Conservation (phyloP, 1,140 invertebrate genomes). For the Drosophila mojavensis region DNA sequence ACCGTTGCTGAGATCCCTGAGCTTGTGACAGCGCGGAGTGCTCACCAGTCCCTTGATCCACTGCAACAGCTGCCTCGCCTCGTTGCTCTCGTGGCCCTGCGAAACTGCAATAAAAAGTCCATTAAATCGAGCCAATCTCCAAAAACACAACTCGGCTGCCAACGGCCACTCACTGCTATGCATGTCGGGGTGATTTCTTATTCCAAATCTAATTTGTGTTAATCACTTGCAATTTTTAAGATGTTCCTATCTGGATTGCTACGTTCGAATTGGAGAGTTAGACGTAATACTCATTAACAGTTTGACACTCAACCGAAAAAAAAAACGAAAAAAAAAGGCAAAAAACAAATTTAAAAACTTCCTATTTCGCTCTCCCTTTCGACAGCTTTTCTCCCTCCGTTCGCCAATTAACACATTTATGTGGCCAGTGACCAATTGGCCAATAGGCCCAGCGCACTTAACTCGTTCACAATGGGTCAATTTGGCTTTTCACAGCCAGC, state of each 20-base stretch:
- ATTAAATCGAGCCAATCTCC: no score
- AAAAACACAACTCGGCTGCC: no score
- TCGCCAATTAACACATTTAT: conserved; percentile 24
- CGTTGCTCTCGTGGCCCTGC: not conserved
- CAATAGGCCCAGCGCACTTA: conserved; percentile 19
- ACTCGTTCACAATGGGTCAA: conserved; percentile 11
- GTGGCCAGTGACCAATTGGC: conserved; percentile 14
- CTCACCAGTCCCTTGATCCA: conserved; percentile 21
- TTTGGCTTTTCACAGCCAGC: conserved; percentile 11
- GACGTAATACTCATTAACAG: conserved; percentile 10
- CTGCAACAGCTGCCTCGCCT: not conserved
- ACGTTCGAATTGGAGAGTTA: not conserved
- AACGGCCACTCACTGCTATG: not conserved
- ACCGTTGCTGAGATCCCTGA: conserved; percentile 18
- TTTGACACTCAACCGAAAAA: not conserved
- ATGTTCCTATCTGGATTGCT: conserved; percentile 2
- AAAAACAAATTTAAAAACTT: not conserved
- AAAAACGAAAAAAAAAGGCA: not conserved
- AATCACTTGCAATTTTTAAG: conserved; percentile 8
- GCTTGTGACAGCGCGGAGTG: conserved; percentile 3
- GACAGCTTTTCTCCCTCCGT: not conserved
- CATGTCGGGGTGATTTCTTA: conserved; percentile 1
- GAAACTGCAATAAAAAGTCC: not conserved
- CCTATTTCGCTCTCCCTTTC: not conserved
- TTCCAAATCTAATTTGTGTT: conserved; percentile 6